Percentiles rank a stretch among this genome's conserved stretches.
phyloP scores from a whole-genome alignment of 1,140 invertebrate genomes.

The Drosophila punjabiensis region DNA sequence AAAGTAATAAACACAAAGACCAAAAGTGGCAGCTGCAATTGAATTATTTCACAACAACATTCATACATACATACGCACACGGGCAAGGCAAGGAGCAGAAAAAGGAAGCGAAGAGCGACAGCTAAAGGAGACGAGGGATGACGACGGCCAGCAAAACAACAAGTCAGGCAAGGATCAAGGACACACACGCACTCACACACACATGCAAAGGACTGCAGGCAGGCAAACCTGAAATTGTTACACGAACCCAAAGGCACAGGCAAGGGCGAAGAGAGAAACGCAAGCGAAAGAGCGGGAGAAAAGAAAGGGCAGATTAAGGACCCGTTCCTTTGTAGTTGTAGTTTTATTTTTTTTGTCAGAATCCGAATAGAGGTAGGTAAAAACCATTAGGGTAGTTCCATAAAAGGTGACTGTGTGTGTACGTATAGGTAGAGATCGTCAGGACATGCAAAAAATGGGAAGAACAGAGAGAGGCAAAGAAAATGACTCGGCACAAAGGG shows the following conservation, averaged over 20 bases:
- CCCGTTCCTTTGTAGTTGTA: slow-evolving; percentile 74
- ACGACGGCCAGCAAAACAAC: slow-evolving; percentile 61
- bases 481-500: slow-evolving; percentile 30
- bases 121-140: slow-evolving; percentile 59
- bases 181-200: slow-evolving; percentile 33
- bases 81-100: slow-evolving; percentile 57
- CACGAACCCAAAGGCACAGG: slow-evolving; percentile 39
- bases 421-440: slow-evolving; percentile 36
- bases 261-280: slow-evolving; percentile 26
- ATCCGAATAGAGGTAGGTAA: slow-evolving; percentile 38
- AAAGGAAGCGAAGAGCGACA: slow-evolving; percentile 55
- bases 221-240: slow-evolving; percentile 67
- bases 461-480: slow-evolving; percentile 29
- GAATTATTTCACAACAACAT: slow-evolving; percentile 61
- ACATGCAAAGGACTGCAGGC: slow-evolving; percentile 19
- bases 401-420: slow-evolving; percentile 20
- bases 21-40: slow-evolving; percentile 83
- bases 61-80: slow-evolving; percentile 19
- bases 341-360: slow-evolving; percentile 15
- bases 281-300: slow-evolving; percentile 41
- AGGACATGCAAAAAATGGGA: slow-evolving; percentile 46
- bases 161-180: slow-evolving; percentile 77
- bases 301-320: slow-evolving; percentile 77
- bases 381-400: slow-evolving; percentile 48
- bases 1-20: slow-evolving; percentile 57